A percentile compares a stretch with the other conserved stretches of the same genome.
Evolutionary conservation across 2,113 vertebrate genomes (phyloP).

Genomic region (Sorex araneus): DNA sequence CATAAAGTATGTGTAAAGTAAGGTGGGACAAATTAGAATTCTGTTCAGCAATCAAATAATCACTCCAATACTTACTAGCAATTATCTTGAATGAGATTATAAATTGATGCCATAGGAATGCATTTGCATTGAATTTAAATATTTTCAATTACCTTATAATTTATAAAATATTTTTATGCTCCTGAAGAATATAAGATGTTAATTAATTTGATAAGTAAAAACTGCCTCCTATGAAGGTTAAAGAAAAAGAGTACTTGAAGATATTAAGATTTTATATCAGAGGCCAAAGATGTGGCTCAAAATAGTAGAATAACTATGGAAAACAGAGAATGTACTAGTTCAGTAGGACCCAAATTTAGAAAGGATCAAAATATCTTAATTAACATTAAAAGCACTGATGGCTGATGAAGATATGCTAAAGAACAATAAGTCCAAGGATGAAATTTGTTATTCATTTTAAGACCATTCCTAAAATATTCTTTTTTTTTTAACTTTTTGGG

Average conservation of each 20-base stretch:
- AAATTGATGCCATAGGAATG: not conserved
- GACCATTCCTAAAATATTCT: not conserved
- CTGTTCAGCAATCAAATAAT: not conserved
- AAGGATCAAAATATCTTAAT: conserved; percentile 5
- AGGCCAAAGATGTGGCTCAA: too few relatives aligned
- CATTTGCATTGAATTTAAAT: not conserved
- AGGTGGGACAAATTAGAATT: not conserved
- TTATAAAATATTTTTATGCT: conserved; percentile 23
- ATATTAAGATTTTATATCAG: conserved; percentile 28
- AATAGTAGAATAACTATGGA: too few relatives aligned
- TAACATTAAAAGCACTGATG: not conserved
- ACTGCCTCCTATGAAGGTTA: not conserved
- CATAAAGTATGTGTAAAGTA: not conserved
- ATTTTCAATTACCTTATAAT: not conserved
- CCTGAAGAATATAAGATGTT: not conserved
- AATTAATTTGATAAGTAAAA: not conserved
- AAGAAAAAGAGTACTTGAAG: not conserved
- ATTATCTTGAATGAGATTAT: not conserved
- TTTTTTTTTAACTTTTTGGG: too few relatives aligned
- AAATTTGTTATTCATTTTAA: too few relatives aligned
- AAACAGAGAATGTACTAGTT: not conserved
- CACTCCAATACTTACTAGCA: too few relatives aligned
- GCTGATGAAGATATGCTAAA: not conserved
- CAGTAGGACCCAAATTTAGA: not conserved
- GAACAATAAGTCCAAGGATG: not conserved